Evolutionary conservation across 1,140 invertebrate species (phyloP).

Genomic region (Contarinia nasturtii): DNA sequence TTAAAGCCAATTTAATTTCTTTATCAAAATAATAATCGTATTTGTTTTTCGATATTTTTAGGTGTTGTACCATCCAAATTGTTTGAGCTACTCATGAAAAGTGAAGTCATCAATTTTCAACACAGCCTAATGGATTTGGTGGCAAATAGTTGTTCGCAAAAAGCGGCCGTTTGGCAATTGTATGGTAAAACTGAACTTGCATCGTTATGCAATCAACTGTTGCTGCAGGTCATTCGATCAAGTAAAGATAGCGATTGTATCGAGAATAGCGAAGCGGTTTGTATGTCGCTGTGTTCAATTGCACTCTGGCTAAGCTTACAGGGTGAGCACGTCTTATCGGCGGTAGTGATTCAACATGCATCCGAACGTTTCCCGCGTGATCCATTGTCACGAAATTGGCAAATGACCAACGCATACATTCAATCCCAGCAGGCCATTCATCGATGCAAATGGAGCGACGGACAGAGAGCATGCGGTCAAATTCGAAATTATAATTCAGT

Average conservation of each 20-base stretch:
- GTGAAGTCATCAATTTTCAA: slow-evolving; percentile 68
- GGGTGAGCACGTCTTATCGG: slow-evolving; percentile 36
- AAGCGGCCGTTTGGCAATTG: slow-evolving; percentile 65
- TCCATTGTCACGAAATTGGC: slow-evolving; percentile 41
- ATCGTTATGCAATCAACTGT: slow-evolving; percentile 52
- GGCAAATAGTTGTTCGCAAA: slow-evolving; percentile 54
- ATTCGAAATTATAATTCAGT: slow-evolving; percentile 48
- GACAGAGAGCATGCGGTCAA: slow-evolving; percentile 49
- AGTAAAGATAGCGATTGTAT: slow-evolving; percentile 24
- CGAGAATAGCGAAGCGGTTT: slow-evolving; percentile 46
- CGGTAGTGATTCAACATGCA: slow-evolving; percentile 32
- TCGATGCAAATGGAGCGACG: slow-evolving; percentile 53
- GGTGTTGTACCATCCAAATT: slow-evolving; percentile 21
- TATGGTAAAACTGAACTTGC: slow-evolving; percentile 74
- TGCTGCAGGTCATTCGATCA: slow-evolving; percentile 43
- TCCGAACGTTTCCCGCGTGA: slow-evolving; percentile 39
- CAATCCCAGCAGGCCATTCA: slow-evolving; percentile 33
- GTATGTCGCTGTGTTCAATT: slow-evolving; percentile 49
- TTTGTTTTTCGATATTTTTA: no score
- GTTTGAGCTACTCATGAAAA: slow-evolving; percentile 58
- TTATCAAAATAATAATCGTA: no score
- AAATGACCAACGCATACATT: slow-evolving; percentile 42
- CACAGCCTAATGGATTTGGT: slow-evolving; percentile 65
- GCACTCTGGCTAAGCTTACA: slow-evolving; percentile 39
- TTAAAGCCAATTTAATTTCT: no score